These are phyloP conservation scores for Cephalopachus bancanus DNA, from an alignment of 2,797 vertebrate genomes.

Conservation along the genomic window DNA sequence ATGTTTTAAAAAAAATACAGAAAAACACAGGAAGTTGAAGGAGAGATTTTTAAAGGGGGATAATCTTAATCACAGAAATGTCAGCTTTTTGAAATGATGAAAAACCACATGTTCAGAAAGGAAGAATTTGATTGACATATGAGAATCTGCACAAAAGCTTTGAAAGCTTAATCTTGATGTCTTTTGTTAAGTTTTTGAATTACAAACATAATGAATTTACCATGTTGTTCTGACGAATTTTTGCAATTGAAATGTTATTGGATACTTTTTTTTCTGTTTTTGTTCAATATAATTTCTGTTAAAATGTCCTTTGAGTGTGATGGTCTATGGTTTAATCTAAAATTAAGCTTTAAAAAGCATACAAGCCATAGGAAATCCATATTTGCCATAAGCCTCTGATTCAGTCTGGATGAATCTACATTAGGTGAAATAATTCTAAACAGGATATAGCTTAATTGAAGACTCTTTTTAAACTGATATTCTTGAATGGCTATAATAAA, in stretches of 20 bases:
- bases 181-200: conserved; percentile 68
- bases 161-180: conserved; percentile 31
- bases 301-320: background rate
- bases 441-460: background rate
- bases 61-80: conserved; percentile 49
- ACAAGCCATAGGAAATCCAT: background rate
- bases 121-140: conserved; percentile 63
- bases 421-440: conserved; percentile 42
- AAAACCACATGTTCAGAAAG: conserved; percentile 63
- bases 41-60: conserved; percentile 6
- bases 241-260: conserved; percentile 33
- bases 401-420: background rate
- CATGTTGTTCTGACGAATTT: conserved; percentile 47
- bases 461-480: background rate
- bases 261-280: background rate
- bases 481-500: background rate
- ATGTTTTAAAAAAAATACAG: background rate
- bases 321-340: conserved; percentile 2
- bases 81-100: conserved; percentile 57
- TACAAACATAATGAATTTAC: conserved; percentile 51
- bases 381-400: background rate
- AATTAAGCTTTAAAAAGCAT: conserved; percentile 41
- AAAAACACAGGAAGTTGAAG: conserved; percentile 30
- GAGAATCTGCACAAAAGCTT: conserved; percentile 39
- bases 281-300: conserved; percentile 1